A percentile compares a stretch with the other conserved stretches of the same genome.
These are phyloP conservation scores for Anoncus sp. DNA, from an alignment of 2,888 invertebrate species.

Conservation along the genomic window DNA sequence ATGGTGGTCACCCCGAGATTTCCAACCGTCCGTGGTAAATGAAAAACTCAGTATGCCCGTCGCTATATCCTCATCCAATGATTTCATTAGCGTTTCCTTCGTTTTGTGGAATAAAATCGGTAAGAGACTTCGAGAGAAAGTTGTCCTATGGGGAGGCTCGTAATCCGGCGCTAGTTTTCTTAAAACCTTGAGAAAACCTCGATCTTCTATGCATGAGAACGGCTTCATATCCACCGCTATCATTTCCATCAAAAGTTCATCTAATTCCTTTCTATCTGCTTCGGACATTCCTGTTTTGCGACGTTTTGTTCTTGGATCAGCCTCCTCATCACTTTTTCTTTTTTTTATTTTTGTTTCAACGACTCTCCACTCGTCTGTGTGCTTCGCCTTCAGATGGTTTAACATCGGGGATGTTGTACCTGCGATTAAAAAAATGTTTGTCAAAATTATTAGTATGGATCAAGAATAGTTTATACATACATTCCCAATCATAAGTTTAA, in stretches of 20 bases:
- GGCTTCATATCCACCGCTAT: constrained; percentile 39
- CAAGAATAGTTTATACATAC: too few relatives aligned
- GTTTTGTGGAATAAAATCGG: constrained; percentile 71
- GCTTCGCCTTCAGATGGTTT: constrained; percentile 4
- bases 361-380: constrained; percentile 9
- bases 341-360: constrained; percentile 2
- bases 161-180: constrained; percentile 27
- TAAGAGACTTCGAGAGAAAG: constrained; percentile 29
- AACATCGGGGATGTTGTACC: constrained; percentile 9
- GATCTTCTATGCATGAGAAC: constrained; percentile 14
- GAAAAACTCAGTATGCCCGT: too few relatives aligned
- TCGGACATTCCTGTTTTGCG: constrained; percentile 1
- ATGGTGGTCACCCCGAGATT: too few relatives aligned
- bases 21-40: too few relatives aligned
- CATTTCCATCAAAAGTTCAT: constrained; percentile 22
- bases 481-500: too few relatives aligned
- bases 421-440: not conserved
- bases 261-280: constrained; percentile 10
- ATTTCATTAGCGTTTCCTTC: constrained; percentile 78
- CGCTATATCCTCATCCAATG: too few relatives aligned
- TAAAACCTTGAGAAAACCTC: constrained; percentile 23
- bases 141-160: constrained; percentile 20
- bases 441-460: not conserved
- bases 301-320: not conserved
- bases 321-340: constrained; percentile 3